A percentile compares a stretch with the other conserved stretches of the same genome.
Evolutionary conservation across 2,113 vertebrate species (phyloP).

Genomic region (Chionodraco myersi): DNA sequence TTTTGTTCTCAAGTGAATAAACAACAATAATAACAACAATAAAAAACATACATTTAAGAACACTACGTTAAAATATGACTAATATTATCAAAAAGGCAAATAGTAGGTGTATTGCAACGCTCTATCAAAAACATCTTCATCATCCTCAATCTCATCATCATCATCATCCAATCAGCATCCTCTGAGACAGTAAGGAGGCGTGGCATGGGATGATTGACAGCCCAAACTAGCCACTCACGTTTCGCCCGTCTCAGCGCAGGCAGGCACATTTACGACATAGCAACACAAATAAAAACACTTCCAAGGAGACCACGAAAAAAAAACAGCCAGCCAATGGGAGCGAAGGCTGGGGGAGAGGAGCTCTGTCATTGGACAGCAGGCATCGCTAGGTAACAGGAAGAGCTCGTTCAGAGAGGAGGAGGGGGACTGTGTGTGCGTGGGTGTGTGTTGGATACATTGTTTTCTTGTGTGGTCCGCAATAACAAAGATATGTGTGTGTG

Average conservation of each 20-base stretch:
- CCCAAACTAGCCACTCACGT: slow-evolving; percentile 64
- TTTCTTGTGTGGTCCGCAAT: slow-evolving; percentile 58
- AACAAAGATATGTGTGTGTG: slow-evolving; percentile 7
- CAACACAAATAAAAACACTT: slow-evolving; percentile 64
- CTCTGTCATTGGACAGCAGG: slow-evolving; percentile 69
- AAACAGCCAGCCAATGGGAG: slow-evolving; percentile 41
- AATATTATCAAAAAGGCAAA: slow-evolving; percentile 81
- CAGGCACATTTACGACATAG: slow-evolving; percentile 76
- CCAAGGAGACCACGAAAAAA: slow-evolving; percentile 36
- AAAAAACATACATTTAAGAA: slow-evolving; percentile 56
- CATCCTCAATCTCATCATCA: slow-evolving; percentile 59
- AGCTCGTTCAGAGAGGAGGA: slow-evolving; percentile 54
- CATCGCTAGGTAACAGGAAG: slow-evolving; percentile 75
- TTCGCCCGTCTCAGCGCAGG: slow-evolving; percentile 67
- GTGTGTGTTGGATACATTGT: slow-evolving; percentile 23
- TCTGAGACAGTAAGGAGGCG: slow-evolving; percentile 63
- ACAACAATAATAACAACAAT: slow-evolving; percentile 64
- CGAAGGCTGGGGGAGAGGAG: slow-evolving; percentile 43
- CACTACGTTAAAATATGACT: slow-evolving; percentile 79
- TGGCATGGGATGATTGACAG: slow-evolving; percentile 73
- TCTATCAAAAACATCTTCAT: slow-evolving; percentile 72
- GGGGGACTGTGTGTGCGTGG: neutral
- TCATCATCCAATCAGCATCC: slow-evolving; percentile 66
- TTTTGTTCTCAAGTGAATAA: slow-evolving; percentile 67
- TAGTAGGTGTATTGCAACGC: slow-evolving; percentile 65